Base-by-base conservation (phyloP, 2,113 vertebrate species). In the Nothocercus nigrocapillus region DNA sequence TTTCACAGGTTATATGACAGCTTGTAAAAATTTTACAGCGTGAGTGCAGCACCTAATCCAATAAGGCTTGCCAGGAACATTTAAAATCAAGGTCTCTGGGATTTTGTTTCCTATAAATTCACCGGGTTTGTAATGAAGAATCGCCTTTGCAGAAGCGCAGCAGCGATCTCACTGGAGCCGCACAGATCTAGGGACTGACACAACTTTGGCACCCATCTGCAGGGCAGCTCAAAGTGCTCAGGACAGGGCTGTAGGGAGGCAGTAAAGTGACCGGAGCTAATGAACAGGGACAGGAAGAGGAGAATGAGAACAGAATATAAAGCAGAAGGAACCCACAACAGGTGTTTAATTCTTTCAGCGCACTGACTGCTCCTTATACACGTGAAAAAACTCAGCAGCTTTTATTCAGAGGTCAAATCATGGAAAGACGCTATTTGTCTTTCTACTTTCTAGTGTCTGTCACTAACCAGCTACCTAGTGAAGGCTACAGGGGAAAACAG, bases 1-100 rank as follows among this genome's bases (percentile, higher is more conserved):
- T 96, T 93, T 76, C 77, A 79, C 62, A 86, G 34, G 77, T 64
- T 93, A 78, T 34, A 76, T 58, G 80, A 93, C 85, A 93, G 70
- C 74, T 82, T 90, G 88, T 59, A 89, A 95, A 81, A 85, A 58
- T 79, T 82, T 92, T 86, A 90, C 74, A 89, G 84, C 54, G n/a
- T 7, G 14, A 95, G 40, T 0, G 0, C 80, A 79, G 58, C 62
- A 76, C 59, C 81, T 94, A 94, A 96, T 87, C 74, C 77, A 90
- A 96, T 82, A 89, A 95, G 92, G 62, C 24, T 69, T 92, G 54
- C 58, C 69, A 92, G 56, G 30, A 89, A 82, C 44, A 45, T 69
- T 89, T 95, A 82, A 90, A 90, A 89, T 62, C 82, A 79, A 89
- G 67, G 70, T 56, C 66, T 94, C 54, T 45, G 36, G 83, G 66